Evolutionary conservation across 2,113 vertebrate genomes (phyloP).

Genomic region (Nycticebus coucang): DNA sequence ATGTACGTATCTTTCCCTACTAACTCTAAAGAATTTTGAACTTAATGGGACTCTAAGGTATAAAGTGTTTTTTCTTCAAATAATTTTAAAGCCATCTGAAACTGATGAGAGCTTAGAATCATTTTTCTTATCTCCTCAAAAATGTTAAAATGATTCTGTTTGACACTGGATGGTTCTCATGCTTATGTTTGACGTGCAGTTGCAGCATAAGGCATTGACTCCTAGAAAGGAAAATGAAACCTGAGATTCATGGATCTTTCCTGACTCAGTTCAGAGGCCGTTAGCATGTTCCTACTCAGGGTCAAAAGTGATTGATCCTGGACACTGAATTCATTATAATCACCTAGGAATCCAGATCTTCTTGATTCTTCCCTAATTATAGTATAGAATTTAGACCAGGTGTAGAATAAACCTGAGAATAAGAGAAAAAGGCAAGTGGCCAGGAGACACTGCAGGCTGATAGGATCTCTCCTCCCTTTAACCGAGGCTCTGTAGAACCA

Average conservation of each 20-base stretch:
- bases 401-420: not conserved
- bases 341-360: not conserved
- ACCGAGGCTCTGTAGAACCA: not conserved
- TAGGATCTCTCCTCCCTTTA: not conserved
- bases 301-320: not conserved
- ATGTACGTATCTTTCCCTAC: not conserved
- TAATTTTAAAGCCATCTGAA: constrained; percentile 7
- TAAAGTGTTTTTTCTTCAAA: not conserved
- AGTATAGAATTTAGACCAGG: not conserved
- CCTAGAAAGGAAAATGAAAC: not conserved
- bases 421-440: not conserved
- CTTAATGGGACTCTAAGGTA: constrained; percentile 20
- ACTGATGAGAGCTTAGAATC: not conserved
- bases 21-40: constrained; percentile 1
- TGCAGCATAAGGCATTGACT: not conserved
- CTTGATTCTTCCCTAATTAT: not conserved
- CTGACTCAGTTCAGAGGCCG: not conserved
- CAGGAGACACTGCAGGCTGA: not conserved
- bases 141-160: not conserved
- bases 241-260: not conserved
- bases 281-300: not conserved
- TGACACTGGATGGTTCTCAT: not conserved
- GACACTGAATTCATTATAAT: not conserved
- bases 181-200: not conserved
- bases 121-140: not conserved